Conservation (phyloP, 1,140 invertebrate genomes). For the Araneus ventricosus region DNA sequence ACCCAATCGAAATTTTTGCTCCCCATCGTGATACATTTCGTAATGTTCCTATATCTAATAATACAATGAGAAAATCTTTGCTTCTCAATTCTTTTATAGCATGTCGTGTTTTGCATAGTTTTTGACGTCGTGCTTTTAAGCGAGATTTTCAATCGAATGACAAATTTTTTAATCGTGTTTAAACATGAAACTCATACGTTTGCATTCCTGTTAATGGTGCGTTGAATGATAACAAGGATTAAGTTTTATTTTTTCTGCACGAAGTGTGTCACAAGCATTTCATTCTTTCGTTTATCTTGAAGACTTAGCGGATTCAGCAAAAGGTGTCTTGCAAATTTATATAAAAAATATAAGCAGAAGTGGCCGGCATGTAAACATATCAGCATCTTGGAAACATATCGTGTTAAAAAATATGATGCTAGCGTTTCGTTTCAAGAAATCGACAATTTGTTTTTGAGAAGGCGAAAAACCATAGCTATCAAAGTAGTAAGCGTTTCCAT, state of each 20-base stretch:
- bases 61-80: not conserved
- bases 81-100: not conserved
- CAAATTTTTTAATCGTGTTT: no score
- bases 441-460: no score
- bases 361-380: not conserved
- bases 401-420: not conserved
- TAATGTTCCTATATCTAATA: not conserved
- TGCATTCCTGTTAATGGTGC: not conserved
- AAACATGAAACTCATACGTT: not conserved
- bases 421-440: not conserved
- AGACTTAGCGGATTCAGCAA: not conserved
- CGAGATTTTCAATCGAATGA: no score
- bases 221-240: not conserved
- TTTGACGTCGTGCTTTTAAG: no score
- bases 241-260: not conserved
- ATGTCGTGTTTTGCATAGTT: no score
- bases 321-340: not conserved
- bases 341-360: slow-evolving; percentile 22
- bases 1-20: not conserved
- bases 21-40: not conserved
- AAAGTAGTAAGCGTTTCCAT: slow-evolving; percentile 27
- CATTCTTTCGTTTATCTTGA: not conserved
- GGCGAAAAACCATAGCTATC: slow-evolving; percentile 12
- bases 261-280: no score
- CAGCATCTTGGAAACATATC: no score